Percentiles rank a stretch among this genome's conserved stretches.
Conservation (phyloP, 2,888 invertebrate species). For the Ramazzottius varieornatus region DNA sequence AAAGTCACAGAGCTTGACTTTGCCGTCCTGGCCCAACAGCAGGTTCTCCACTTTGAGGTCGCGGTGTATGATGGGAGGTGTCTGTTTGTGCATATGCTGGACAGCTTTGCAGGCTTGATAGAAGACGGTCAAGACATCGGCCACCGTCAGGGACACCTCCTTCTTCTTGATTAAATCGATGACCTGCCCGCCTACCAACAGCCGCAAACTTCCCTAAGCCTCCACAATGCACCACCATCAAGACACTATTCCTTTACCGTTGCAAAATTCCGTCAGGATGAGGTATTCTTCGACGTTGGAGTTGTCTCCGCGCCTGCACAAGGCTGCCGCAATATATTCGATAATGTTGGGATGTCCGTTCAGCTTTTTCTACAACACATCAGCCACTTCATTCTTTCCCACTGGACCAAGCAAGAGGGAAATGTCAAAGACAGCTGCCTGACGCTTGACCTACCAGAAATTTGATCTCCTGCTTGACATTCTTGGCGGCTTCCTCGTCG, state of each 20-base stretch:
- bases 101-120: conserved; percentile 72
- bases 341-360: conserved; percentile 76
- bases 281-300: conserved; percentile 39
- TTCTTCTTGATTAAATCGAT: conserved; percentile 18
- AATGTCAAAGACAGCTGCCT: too few relatives aligned
- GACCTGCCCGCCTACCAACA: conserved; percentile 18
- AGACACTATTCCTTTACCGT: too few relatives aligned
- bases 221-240: too few relatives aligned
- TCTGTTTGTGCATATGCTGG: conserved; percentile 69
- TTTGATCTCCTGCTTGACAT: conserved; percentile 24
- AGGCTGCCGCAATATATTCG: conserved; percentile 51
- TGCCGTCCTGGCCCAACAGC: conserved; percentile 53
- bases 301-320: neutral
- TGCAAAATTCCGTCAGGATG: conserved; percentile 68
- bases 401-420: too few relatives aligned
- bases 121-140: conserved; percentile 41
- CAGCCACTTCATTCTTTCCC: too few relatives aligned
- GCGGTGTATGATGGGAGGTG: conserved; percentile 69
- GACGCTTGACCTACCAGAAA: conserved; percentile 21
- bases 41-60: conserved; percentile 92
- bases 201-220: too few relatives aligned
- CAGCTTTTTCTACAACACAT: conserved; percentile 38
- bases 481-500: conserved; percentile 24
- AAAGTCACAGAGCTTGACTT: conserved; percentile 82
- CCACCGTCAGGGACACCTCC: conserved; percentile 16